A percentile compares a stretch with the other conserved stretches of the same genome.
phyloP scores from a whole-genome alignment of 2,888 invertebrate species.

The Drosophila quasianomalipes region DNA sequence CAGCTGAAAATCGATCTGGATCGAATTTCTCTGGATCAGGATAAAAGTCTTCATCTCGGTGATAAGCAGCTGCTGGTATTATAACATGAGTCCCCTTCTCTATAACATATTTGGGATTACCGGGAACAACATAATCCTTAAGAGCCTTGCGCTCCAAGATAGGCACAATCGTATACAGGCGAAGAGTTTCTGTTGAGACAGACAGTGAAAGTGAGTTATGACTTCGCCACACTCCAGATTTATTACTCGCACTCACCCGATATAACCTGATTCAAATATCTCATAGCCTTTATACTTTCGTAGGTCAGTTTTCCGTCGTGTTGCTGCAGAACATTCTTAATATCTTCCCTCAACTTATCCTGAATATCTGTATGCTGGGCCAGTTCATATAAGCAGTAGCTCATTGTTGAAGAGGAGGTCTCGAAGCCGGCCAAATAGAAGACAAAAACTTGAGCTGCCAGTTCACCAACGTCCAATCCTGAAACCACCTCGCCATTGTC shows the following conservation, averaged over 20 bases:
- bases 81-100: constrained; percentile 82
- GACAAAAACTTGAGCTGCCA: constrained; percentile 86
- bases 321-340: constrained; percentile 82
- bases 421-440: constrained; percentile 87
- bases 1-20: constrained; percentile 88
- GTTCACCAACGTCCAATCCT: constrained; percentile 82
- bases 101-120: constrained; percentile 86
- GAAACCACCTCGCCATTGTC: constrained; percentile 72
- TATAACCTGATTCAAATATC: constrained; percentile 86
- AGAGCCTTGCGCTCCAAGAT: constrained; percentile 86
- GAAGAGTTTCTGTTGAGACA: constrained; percentile 86
- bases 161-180: constrained; percentile 87
- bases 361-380: constrained; percentile 86
- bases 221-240: neutral
- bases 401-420: constrained; percentile 86
- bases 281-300: constrained; percentile 83
- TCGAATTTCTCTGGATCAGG: constrained; percentile 87
- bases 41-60: constrained; percentile 86
- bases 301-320: constrained; percentile 85
- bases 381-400: constrained; percentile 86
- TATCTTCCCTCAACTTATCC: constrained; percentile 84
- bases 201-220: neutral
- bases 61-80: constrained; percentile 86
- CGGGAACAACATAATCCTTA: constrained; percentile 86
- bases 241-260: constrained; percentile 77